Evolutionary conservation across 2,888 invertebrate genomes (phyloP), one percentile per base, ranked within the genome.

Genomic region (Tetranychus piercei): DNA sequence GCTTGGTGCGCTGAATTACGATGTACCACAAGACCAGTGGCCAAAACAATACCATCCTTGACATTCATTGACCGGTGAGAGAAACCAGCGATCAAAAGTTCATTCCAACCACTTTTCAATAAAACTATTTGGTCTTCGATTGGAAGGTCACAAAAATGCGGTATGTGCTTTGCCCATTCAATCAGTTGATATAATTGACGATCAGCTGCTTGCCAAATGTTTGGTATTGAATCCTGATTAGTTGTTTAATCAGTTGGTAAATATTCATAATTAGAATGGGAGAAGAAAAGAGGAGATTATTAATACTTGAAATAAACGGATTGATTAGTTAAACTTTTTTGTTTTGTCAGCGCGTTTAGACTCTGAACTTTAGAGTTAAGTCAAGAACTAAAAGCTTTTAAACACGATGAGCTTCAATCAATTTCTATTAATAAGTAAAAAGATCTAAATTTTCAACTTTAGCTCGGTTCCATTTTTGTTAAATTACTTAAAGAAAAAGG

Each of bases 151-250:
- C 89, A 88, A 83, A 99, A 99, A 83, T 97, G 95, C 20, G 96
- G 96, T 82, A 97, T 90, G 81, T 91, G 88, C 81, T 95, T 94
- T 74, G 96, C 96, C 93, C 97, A 99, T 82, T 95, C 94, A 74
- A 97, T 92, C 83, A 99, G 86, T 81, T 94, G 92, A 79, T 90
- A 89, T 81, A 97, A 87, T 83, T 97, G 96, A 83, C 92, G 92
- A 84, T 94, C 94, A 76, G 91, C 89, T 78, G 90, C 90, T 82
- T 89, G 88, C 81, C 88, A 89, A 79, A 90, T 84, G 79, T 83
- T 84, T 64, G 83, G 82, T 78, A 84, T 82, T 44, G 83, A 81
- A 78, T 84, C 82, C 79, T 81, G 23, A 70, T 18, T 70, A 22
- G 34, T 34, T 34, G 34, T 34, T 34, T 34, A 34, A 18, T n/a